Evolutionary conservation across 2,888 invertebrate genomes (phyloP), one percentile per base, ranked within the genome.

Genomic region (Sphaerophoria rueppellii): DNA sequence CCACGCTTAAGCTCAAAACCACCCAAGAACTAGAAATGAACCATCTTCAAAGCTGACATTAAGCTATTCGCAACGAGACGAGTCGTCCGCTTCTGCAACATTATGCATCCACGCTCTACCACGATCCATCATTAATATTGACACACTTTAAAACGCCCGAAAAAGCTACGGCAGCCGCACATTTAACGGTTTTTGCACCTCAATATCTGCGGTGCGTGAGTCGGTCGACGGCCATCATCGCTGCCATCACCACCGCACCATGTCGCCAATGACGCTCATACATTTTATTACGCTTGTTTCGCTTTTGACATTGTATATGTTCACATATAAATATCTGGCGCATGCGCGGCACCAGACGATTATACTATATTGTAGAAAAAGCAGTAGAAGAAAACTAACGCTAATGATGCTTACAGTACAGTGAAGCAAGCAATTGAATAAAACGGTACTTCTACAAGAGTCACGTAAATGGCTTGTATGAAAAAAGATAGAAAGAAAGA

Each of bases 401-500:
- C 82, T 79, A 78, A 82, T 74, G 73, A 78, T 82, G 75, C 72
- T 73, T 69, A 82, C 67, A 76, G 60, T 73, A 78, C 58, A 54
- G 63, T 16, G 58, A 16, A 61, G 82, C 43, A 57, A 63, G 52
- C 82, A 70, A 74, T 70, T 74, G 69, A 65, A 24, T 24, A 24
- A 82, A 79, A 82, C 82, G 78, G 82, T 82, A 79, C 73, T 78
- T 82, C 60, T 78, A 73, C 69, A 69, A 82, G 73, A 69, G 74
- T 63, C 82, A 82, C 82, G 74, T 82, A 0, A 34, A 48, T 63
- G 32, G 12, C 50, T 65, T 43, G 58, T 50, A 14, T 35, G 11
- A 32, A 35, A 46, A 35, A 70, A 40, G 24, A 75, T 14, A 71
- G 11, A 50, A 65, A 50, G 32, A 57, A 65, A n/a, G 24, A 69